A percentile compares a stretch with the other conserved stretches of the same genome.
phyloP scores from a whole-genome alignment of 2,888 invertebrate species.

The Archips crataeganus region DNA sequence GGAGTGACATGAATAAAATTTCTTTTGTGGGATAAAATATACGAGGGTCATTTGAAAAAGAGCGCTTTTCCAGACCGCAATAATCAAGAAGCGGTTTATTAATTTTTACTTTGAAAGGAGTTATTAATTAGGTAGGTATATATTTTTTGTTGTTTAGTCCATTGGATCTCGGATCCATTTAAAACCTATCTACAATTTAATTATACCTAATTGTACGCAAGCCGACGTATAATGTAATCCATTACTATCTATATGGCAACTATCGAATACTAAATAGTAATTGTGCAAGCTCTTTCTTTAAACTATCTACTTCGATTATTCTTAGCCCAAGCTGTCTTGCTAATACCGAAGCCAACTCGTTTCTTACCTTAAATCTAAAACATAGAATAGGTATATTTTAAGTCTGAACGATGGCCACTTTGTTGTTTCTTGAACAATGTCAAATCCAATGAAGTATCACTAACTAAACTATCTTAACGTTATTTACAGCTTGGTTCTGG shows the following conservation, averaged over 20 bases:
- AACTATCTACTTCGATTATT: slow-evolving; percentile 47
- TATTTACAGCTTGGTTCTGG: slow-evolving; percentile 43
- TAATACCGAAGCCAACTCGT: slow-evolving; percentile 3
- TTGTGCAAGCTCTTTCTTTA: slow-evolving; percentile 63
- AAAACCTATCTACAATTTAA: slow-evolving; percentile 19
- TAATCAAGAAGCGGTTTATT: slow-evolving; percentile 12
- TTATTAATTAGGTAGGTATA: neutral
- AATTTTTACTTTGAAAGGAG: slow-evolving; percentile 11
- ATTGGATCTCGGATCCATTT: slow-evolving; percentile 25
- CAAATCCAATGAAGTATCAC: slow-evolving; percentile 16
- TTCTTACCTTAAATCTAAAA: slow-evolving; percentile 16
- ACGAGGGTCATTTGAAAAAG: slow-evolving; percentile 25
- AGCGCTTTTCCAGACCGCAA: slow-evolving; percentile 1
- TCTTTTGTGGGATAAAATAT: slow-evolving; percentile 28
- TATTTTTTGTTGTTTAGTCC: neutral
- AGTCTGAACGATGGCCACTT: slow-evolving; percentile 17
- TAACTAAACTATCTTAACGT: slow-evolving; percentile 3
- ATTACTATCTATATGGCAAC: slow-evolving; percentile 49
- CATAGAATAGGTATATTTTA: slow-evolving; percentile 4
- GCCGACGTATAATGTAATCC: slow-evolving; percentile 40
- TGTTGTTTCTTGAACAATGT: slow-evolving; percentile 18
- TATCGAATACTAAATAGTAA: slow-evolving; percentile 50
- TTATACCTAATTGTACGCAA: slow-evolving; percentile 30
- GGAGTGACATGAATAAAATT: slow-evolving; percentile 2
- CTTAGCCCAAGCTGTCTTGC: slow-evolving; percentile 31